Conservation (phyloP, 2,797 vertebrate species). For the Hydrolagus colliei region DNA sequence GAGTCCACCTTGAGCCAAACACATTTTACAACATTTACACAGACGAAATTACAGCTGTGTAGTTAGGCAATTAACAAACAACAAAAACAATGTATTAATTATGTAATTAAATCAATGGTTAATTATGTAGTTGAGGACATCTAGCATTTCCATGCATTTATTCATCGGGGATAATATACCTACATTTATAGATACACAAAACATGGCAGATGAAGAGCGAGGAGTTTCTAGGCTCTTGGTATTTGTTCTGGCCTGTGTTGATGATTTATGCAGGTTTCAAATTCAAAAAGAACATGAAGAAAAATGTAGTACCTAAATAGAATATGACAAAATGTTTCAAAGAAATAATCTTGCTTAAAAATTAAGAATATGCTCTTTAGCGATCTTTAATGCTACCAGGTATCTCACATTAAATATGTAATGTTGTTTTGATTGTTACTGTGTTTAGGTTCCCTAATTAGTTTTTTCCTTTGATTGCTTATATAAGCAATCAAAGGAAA, state of each 20-base stretch:
- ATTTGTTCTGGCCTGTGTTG: not conserved
- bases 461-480: constrained; percentile 30
- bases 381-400: not conserved
- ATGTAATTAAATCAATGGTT: too few relatives aligned
- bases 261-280: not conserved
- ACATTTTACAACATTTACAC: too few relatives aligned
- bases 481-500: not conserved
- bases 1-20: too few relatives aligned
- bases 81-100: too few relatives aligned
- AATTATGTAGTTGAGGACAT: too few relatives aligned
- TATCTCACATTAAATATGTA: not conserved
- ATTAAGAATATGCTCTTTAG: not conserved
- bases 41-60: too few relatives aligned
- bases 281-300: not conserved
- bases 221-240: too few relatives aligned
- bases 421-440: not conserved
- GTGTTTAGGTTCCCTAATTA: constrained; percentile 17
- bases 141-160: too few relatives aligned
- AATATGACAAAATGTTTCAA: not conserved
- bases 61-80: too few relatives aligned
- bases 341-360: not conserved
- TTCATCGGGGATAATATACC: too few relatives aligned
- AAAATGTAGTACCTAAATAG: not conserved
- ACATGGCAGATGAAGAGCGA: too few relatives aligned
- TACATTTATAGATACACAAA: too few relatives aligned